Conservation (phyloP, 1,140 invertebrate genomes). For the Gonioctena quinquepunctata region DNA sequence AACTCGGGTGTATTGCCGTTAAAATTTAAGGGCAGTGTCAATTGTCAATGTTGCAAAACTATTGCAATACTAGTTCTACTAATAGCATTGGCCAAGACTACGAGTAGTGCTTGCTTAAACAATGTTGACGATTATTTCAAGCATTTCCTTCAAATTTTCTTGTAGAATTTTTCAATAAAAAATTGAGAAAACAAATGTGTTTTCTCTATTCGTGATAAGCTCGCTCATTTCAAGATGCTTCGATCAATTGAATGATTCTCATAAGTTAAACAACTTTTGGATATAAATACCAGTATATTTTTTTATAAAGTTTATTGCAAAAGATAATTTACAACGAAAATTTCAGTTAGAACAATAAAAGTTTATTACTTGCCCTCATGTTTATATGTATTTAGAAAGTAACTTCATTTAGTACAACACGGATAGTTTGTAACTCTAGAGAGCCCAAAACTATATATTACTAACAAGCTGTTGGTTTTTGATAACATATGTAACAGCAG, state of each 20-base stretch:
- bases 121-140: too few species aligned
- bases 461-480: slow-evolving; percentile 14
- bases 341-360: slow-evolving; percentile 22
- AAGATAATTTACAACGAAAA: slow-evolving; percentile 25
- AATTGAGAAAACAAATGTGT: too few species aligned
- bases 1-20: too few species aligned
- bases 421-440: slow-evolving; percentile 21
- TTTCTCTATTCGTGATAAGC: too few species aligned
- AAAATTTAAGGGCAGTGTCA: too few species aligned
- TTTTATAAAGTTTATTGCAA: slow-evolving; percentile 24
- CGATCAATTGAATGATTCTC: neutral
- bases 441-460: slow-evolving; percentile 9
- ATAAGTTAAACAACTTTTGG: neutral
- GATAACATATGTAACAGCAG: slow-evolving; percentile 13
- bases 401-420: slow-evolving; percentile 16
- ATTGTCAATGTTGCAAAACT: too few species aligned
- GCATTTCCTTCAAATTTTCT: too few species aligned
- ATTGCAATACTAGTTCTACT: too few species aligned
- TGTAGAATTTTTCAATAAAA: too few species aligned
- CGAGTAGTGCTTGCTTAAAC: too few species aligned
- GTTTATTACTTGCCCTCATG: slow-evolving; percentile 13
- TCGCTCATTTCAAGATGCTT: too few species aligned
- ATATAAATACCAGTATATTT: neutral
- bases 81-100: too few species aligned
- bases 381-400: slow-evolving; percentile 5